phyloP scores from a whole-genome alignment of 2,888 invertebrate species.

The Scaptomyza flava region DNA sequence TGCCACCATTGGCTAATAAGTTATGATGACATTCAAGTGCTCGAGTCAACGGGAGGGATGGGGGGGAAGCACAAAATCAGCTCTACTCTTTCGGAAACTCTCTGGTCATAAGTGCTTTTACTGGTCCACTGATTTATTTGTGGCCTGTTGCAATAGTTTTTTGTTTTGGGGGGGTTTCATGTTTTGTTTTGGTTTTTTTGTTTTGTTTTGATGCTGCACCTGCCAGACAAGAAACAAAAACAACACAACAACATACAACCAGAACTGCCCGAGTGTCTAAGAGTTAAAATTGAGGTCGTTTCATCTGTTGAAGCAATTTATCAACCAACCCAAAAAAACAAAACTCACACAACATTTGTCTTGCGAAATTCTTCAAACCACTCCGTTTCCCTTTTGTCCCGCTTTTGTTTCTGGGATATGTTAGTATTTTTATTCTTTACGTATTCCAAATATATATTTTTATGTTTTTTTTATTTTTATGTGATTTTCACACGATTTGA shows the following conservation, averaged over 20 bases:
- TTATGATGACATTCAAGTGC: slow-evolving; percentile 76
- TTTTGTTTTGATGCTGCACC: slow-evolving; percentile 40
- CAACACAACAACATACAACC: too few relatives aligned
- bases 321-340: slow-evolving; percentile 37
- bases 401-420: neutral
- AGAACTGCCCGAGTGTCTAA: slow-evolving; percentile 1
- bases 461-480: slow-evolving; percentile 10
- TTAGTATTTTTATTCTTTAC: slow-evolving; percentile 13
- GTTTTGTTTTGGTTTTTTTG: neutral
- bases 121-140: slow-evolving; percentile 60
- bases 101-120: slow-evolving; percentile 5
- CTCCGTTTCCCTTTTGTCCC: neutral
- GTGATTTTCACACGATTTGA: slow-evolving; percentile 41
- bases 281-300: slow-evolving; percentile 61
- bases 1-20: slow-evolving; percentile 49
- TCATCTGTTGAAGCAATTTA: slow-evolving; percentile 56
- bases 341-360: slow-evolving; percentile 43
- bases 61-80: slow-evolving; percentile 17
- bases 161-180: neutral
- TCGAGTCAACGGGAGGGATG: slow-evolving; percentile 48
- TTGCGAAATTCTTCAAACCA: slow-evolving; percentile 62
- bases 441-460: slow-evolving; percentile 15
- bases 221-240: slow-evolving; percentile 36
- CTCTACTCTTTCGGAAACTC: neutral
- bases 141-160: slow-evolving; percentile 63